phyloP scores from a whole-genome alignment of 2,797 vertebrate species.

The Lindbergichthys nudifrons region DNA sequence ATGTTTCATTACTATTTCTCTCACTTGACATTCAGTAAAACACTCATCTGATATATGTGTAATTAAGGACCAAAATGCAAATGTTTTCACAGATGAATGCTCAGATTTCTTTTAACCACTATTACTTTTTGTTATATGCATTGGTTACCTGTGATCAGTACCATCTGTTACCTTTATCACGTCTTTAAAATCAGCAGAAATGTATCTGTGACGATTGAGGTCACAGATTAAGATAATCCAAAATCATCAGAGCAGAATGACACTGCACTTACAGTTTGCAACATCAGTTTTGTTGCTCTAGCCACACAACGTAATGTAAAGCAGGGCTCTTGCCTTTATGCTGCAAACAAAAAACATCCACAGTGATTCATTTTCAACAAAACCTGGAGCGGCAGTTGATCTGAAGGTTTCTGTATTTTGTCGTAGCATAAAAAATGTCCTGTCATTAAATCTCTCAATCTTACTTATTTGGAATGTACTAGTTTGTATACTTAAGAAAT shows the following conservation, averaged over 20 bases:
- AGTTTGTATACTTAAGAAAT: not conserved
- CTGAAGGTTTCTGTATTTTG: conserved; percentile 2
- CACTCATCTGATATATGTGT: conserved; percentile 11
- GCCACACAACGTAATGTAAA: conserved; percentile 6
- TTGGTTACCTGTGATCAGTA: not conserved
- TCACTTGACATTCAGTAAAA: not conserved
- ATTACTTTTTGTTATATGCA: not conserved
- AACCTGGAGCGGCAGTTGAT: not conserved
- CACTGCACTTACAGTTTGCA: not conserved
- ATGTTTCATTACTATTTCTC: conserved; percentile 10
- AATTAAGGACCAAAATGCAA: conserved; percentile 5
- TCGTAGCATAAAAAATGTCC: not conserved
- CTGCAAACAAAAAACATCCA: not conserved
- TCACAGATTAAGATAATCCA: not conserved
- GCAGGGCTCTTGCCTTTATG: not conserved
- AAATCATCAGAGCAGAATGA: not conserved
- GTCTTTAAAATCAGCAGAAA: not conserved
- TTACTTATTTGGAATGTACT: not conserved
- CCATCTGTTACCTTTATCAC: no score
- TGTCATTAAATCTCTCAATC: not conserved
- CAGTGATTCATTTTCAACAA: not conserved
- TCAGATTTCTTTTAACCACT: not conserved
- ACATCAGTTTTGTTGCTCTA: not conserved
- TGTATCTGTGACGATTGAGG: not conserved
- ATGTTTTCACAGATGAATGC: not conserved